These are phyloP conservation scores for Halichondria panicea DNA, from an alignment of 37 sponge, comb jelly and placozoan species.

Conservation along the genomic window DNA sequence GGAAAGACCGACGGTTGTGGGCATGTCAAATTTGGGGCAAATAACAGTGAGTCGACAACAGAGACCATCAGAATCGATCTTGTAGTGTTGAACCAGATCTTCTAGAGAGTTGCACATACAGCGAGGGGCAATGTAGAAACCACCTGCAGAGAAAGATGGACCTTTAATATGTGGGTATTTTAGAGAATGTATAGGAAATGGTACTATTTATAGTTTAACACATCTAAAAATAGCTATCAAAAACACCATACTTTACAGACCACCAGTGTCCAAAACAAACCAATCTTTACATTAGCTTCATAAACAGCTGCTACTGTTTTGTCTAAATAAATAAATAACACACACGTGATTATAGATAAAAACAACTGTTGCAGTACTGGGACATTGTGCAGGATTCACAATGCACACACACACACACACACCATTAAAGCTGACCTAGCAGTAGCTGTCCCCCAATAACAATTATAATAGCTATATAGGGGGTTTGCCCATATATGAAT, in stretches of 20 bases:
- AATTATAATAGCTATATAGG: neutral
- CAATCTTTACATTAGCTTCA: too few relatives aligned
- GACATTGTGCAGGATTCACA: neutral
- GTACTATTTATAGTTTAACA: too few relatives aligned
- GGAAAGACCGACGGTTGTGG: constrained; percentile 74
- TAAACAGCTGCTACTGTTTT: too few relatives aligned
- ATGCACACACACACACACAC: constrained; percentile 16
- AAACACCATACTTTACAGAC: too few relatives aligned
- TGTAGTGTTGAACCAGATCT: constrained; percentile 82
- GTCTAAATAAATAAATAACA: too few relatives aligned
- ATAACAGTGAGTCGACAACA: constrained; percentile 73
- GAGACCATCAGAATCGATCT: constrained; percentile 74
- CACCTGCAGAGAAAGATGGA: constrained; percentile 27
- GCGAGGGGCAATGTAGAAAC: constrained; percentile 93
- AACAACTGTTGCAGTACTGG: neutral
- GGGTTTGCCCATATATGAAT: neutral
- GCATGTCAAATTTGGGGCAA: constrained; percentile 76
- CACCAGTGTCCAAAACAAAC: too few relatives aligned
- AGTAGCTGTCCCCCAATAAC: neutral
- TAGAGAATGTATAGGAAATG: neutral
- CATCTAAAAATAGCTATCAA: too few relatives aligned
- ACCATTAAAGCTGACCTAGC: neutral
- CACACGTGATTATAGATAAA: neutral
- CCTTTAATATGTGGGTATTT: neutral
- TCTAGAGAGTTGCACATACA: constrained; percentile 75